Conservation (phyloP, 2,797 vertebrate genomes). For the Gila robusta region DNA sequence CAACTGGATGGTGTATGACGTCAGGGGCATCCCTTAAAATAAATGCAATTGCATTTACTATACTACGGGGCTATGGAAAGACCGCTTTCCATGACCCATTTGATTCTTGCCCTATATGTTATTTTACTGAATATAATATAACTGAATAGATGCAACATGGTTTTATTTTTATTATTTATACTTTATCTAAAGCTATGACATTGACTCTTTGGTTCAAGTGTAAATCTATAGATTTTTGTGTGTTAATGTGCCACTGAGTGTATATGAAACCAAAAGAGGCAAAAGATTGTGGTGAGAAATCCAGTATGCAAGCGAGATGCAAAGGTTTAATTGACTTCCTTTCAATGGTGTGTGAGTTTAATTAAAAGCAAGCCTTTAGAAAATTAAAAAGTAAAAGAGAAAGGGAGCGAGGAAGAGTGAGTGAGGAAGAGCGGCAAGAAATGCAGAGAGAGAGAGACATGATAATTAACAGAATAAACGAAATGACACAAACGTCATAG, state of each 20-base stretch:
- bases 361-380: slow-evolving; percentile 82
- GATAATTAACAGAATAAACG: slow-evolving; percentile 76
- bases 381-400: slow-evolving; percentile 74
- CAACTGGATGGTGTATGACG: no score
- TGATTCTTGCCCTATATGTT: neutral
- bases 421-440: slow-evolving; percentile 9
- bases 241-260: neutral
- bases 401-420: slow-evolving; percentile 67
- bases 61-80: neutral
- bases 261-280: slow-evolving; percentile 1
- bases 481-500: slow-evolving; percentile 68
- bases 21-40: no score
- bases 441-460: slow-evolving; percentile 49
- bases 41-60: neutral
- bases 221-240: neutral
- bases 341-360: slow-evolving; percentile 76
- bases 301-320: slow-evolving; percentile 36
- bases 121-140: neutral
- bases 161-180: neutral
- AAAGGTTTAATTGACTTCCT: slow-evolving; percentile 73
- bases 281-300: slow-evolving; percentile 15
- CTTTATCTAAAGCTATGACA: neutral
- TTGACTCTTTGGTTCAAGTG: neutral
- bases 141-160: neutral
- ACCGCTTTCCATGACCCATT: neutral